These are phyloP conservation scores for Hydractinia echinata DNA, from an alignment of 30 jellyfish, hydroid and myxozoan genomes.

Conservation along the genomic window DNA sequence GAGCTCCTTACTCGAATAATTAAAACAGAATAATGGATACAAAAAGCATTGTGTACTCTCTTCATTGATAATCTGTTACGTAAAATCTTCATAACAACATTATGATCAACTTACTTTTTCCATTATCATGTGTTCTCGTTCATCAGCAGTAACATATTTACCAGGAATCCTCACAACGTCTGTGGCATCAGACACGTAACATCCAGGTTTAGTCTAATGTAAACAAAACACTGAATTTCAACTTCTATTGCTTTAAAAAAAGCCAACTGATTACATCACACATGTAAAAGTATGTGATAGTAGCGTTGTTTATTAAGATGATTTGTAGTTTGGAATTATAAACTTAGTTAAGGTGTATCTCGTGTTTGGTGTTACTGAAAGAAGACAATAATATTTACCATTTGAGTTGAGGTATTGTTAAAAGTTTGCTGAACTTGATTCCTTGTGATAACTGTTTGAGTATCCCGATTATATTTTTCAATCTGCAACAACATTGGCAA, in stretches of 20 bases:
- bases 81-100: not conserved
- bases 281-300: no score
- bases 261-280: no score
- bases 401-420: slow-evolving; percentile 87
- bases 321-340: no score
- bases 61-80: no score
- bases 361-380: not conserved
- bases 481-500: slow-evolving; percentile 12
- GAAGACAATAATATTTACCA: slow-evolving; percentile 43
- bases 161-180: slow-evolving; percentile 79
- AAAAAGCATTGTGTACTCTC: no score
- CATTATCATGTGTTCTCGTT: slow-evolving; percentile 39
- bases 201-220: slow-evolving; percentile 86
- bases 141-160: slow-evolving; percentile 85
- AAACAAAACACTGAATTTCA: no score
- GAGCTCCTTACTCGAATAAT: no score
- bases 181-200: slow-evolving; percentile 77
- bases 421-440: slow-evolving; percentile 70
- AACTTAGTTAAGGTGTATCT: no score
- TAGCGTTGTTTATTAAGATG: no score
- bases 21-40: not conserved
- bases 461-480: slow-evolving; percentile 80
- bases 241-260: no score
- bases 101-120: slow-evolving; percentile 57
- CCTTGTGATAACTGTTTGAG: slow-evolving; percentile 76